Evolutionary conservation across 2,113 vertebrate species (phyloP).

Genomic region (Xerus inauris): DNA sequence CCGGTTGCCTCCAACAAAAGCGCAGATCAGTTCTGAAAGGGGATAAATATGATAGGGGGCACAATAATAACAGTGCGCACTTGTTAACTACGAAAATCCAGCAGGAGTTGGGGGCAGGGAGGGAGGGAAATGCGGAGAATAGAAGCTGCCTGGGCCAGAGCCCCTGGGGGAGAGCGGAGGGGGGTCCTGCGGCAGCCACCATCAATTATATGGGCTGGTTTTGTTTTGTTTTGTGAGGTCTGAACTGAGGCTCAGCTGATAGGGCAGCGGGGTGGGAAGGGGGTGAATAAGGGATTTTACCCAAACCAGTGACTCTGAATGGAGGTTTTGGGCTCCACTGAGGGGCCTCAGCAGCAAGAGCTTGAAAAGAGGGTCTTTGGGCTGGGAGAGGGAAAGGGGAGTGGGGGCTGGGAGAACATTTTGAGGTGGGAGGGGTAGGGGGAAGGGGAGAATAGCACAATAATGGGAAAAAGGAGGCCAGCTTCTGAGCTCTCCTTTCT

Average conservation of each 20-base stretch:
- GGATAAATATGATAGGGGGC: constrained; percentile 65
- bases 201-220: constrained; percentile 77
- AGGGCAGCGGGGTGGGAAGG: constrained; percentile 68
- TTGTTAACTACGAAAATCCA: constrained; percentile 76
- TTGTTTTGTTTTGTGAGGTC: constrained; percentile 76
- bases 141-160: constrained; percentile 51
- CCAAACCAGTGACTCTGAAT: constrained; percentile 88
- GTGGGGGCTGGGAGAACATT: constrained; percentile 46
- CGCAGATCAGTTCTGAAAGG: constrained; percentile 68
- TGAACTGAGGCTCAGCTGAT: constrained; percentile 79
- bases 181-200: constrained; percentile 69
- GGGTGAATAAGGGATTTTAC: constrained; percentile 86
- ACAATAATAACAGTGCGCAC: constrained; percentile 65
- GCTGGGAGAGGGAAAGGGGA: constrained; percentile 41
- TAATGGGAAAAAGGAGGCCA: constrained; percentile 78
- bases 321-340: constrained; percentile 78
- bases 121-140: background rate
- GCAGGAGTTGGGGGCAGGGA: constrained; percentile 51
- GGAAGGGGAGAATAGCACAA: constrained; percentile 68
- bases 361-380: constrained; percentile 72
- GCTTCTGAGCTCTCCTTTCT: constrained; percentile 16
- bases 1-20: background rate
- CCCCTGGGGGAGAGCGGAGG: constrained; percentile 33
- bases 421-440: constrained; percentile 54
- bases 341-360: constrained; percentile 70